Conservation (phyloP, 2,113 vertebrate species). For the Merops nubicus region DNA sequence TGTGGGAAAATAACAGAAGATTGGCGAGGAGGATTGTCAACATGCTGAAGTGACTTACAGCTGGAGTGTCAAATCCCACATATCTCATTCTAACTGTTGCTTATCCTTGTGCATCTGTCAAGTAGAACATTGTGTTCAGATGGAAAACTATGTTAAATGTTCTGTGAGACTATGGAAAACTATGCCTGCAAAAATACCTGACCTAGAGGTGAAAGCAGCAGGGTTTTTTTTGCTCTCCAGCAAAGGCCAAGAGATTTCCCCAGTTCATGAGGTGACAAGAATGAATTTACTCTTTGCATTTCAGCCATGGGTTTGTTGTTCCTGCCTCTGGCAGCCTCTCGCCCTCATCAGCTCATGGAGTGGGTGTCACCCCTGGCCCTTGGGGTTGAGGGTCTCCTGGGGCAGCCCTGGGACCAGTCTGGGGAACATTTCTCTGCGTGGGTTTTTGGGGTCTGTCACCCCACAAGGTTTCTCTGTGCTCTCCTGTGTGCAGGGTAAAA, state of each 20-base stretch:
- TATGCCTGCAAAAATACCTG: no score
- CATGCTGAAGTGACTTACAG: no score
- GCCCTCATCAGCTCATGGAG: background rate
- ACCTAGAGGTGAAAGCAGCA: no score
- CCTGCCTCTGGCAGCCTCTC: background rate
- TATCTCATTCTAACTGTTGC: no score
- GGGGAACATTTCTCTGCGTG: accelerated
- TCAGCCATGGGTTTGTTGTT: background rate
- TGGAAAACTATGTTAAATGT: no score
- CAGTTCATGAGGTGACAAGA: background rate
- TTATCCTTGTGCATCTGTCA: no score
- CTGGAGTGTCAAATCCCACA: no score
- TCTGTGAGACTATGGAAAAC: no score
- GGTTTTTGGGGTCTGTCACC: background rate
- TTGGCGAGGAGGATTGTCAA: no score
- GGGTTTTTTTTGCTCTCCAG: no score
- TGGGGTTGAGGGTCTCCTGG: background rate
- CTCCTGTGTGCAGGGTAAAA: background rate
- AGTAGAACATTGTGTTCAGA: no score
- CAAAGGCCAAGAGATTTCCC: background rate
- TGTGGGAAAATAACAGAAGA: no score
- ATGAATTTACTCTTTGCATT: background rate
- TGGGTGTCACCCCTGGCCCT: background rate
- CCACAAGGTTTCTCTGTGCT: background rate
- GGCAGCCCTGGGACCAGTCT: background rate